phyloP scores from a whole-genome alignment of 1,140 invertebrate genomes.

The Drosophila kohkoa region DNA sequence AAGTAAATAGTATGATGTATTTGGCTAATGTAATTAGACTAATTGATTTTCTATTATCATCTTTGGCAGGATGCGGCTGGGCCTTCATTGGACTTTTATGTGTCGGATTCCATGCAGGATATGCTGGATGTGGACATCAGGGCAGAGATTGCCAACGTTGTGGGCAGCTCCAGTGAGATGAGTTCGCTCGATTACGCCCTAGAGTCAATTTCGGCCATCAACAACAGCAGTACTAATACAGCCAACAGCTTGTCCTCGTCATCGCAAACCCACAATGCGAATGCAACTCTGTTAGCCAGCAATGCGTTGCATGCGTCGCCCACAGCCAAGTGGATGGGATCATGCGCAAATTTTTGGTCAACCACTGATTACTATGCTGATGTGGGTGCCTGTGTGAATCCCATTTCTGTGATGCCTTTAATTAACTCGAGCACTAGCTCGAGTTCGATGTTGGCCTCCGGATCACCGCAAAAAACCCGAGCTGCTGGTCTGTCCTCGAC shows the following conservation, averaged over 20 bases:
- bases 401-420: constrained; percentile 89
- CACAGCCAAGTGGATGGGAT: constrained; percentile 85
- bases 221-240: constrained; percentile 46
- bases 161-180: constrained; percentile 88
- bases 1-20: neutral
- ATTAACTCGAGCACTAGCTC: constrained; percentile 62
- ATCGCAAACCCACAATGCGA: constrained; percentile 55
- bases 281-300: constrained; percentile 56
- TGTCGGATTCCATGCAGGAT: constrained; percentile 89
- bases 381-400: constrained; percentile 91
- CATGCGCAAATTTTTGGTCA: constrained; percentile 88
- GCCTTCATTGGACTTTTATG: constrained; percentile 87
- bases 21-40: neutral
- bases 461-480: constrained; percentile 67
- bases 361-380: constrained; percentile 90
- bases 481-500: constrained; percentile 36
- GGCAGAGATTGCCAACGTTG: constrained; percentile 91
- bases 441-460: constrained; percentile 33
- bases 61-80: constrained; percentile 86
- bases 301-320: constrained; percentile 65
- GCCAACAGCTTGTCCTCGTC: constrained; percentile 24
- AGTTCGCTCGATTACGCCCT: constrained; percentile 80
- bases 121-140: constrained; percentile 94
- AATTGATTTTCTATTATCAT: neutral
- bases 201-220: constrained; percentile 71